These are phyloP conservation scores for Scaptomyza tumidula DNA, from an alignment of 2,888 invertebrate species.

Conservation along the genomic window DNA sequence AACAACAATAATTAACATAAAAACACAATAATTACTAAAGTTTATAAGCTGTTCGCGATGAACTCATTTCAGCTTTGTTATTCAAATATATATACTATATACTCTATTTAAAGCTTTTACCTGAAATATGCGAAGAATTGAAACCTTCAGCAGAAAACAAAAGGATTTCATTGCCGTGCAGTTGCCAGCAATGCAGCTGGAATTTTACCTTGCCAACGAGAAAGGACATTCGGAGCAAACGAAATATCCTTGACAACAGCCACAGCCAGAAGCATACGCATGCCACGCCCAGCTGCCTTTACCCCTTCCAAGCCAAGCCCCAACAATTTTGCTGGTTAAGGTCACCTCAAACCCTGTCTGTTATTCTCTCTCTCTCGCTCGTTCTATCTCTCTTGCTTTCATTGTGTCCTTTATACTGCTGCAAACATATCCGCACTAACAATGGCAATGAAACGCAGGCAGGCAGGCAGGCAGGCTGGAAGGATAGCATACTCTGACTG, in stretches of 20 bases:
- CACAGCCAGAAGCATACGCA: conserved; percentile 45
- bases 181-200: conserved; percentile 37
- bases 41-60: conserved; percentile 38
- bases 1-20: conserved; percentile 58
- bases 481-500: conserved; percentile 1
- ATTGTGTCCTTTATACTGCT: conserved; percentile 42
- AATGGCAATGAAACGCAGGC: conserved; percentile 70
- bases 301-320: background rate
- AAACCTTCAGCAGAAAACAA: conserved; percentile 37
- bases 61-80: conserved; percentile 16
- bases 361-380: conserved; percentile 21
- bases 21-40: conserved; percentile 54
- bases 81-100: conserved; percentile 40
- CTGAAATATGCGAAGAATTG: conserved; percentile 37
- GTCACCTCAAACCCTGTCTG: conserved; percentile 49
- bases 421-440: conserved; percentile 67
- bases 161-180: conserved; percentile 59
- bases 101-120: conserved; percentile 6
- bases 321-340: conserved; percentile 63
- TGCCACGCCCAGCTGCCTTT: conserved; percentile 57
- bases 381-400: background rate
- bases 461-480: conserved; percentile 31
- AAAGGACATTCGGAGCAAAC: conserved; percentile 38
- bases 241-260: conserved; percentile 56
- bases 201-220: conserved; percentile 57